A percentile compares a stretch with the other conserved stretches of the same genome.
These are phyloP conservation scores for Eumacrocentrus americanus DNA, from an alignment of 2,888 invertebrate species.

Conservation along the genomic window DNA sequence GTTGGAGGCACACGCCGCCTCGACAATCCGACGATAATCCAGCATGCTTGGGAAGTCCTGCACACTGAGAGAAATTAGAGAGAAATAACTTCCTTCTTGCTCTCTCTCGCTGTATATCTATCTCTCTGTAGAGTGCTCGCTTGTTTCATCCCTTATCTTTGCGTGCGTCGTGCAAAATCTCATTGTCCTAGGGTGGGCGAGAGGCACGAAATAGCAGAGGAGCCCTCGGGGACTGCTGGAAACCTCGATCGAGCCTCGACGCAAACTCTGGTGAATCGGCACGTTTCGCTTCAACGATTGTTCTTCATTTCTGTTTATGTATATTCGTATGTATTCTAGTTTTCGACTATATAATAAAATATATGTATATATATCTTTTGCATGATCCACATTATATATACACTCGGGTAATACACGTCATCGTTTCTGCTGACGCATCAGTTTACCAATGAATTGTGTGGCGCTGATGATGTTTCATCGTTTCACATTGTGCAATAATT, in stretches of 20 bases:
- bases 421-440: slow-evolving; percentile 4
- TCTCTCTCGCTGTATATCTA: too few species aligned
- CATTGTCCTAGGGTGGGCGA: slow-evolving; percentile 22
- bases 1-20: background rate
- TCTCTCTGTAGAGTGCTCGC: slow-evolving; percentile 6
- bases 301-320: slow-evolving; percentile 8
- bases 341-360: background rate
- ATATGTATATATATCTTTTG: slow-evolving; percentile 5
- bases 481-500: slow-evolving; percentile 12
- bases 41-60: background rate
- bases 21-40: slow-evolving; percentile 10
- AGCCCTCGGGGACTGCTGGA: slow-evolving; percentile 6
- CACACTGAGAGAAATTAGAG: slow-evolving; percentile 23
- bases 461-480: background rate
- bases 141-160: slow-evolving; percentile 22
- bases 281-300: slow-evolving; percentile 26
- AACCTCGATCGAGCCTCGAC: background rate
- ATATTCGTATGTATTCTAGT: slow-evolving; percentile 12
- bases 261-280: slow-evolving; percentile 20
- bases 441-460: slow-evolving; percentile 11
- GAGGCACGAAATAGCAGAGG: slow-evolving; percentile 12
- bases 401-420: background rate
- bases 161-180: slow-evolving; percentile 21
- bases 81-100: too few species aligned
- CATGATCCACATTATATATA: background rate